A percentile compares a stretch with the other conserved stretches of the same genome.
These are phyloP conservation scores for Ictidomys tridecemlineatus DNA, from an alignment of 2,113 vertebrate species.

Conservation along the genomic window DNA sequence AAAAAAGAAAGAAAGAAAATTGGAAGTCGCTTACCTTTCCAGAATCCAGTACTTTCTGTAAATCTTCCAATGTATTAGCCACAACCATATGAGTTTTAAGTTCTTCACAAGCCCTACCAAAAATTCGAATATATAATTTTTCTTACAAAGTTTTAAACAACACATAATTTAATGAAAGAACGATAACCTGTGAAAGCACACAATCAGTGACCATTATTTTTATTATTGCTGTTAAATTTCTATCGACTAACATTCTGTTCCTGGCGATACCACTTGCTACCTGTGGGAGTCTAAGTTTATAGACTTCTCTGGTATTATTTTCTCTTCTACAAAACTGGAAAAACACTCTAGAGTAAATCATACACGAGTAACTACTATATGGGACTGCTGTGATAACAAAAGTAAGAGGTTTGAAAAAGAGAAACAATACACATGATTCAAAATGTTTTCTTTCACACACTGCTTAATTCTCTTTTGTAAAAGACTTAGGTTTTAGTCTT, in stretches of 20 bases:
- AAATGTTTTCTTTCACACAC: neutral
- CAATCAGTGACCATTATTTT: neutral
- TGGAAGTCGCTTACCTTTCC: constrained; percentile 91
- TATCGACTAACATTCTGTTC: neutral
- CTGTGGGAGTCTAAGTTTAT: neutral
- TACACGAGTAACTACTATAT: neutral
- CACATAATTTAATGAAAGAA: neutral
- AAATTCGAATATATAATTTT: neutral
- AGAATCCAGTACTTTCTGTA: constrained; percentile 95
- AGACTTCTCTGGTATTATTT: neutral
- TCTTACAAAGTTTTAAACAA: neutral
- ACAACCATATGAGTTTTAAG: constrained; percentile 94
- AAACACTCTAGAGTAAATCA: neutral
- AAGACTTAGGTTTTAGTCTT: neutral
- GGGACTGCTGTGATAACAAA: neutral
- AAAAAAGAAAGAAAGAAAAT: neutral
- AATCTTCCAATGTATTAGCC: constrained; percentile 94
- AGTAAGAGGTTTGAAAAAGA: neutral
- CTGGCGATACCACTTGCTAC: neutral
- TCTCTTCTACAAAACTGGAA: neutral
- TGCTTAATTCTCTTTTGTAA: neutral
- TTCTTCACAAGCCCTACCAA: constrained; percentile 92
- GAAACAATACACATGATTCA: neutral
- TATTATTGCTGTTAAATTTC: neutral
- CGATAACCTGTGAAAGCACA: neutral